Base-by-base conservation (phyloP, 2,797 vertebrate genomes). In the Xenentodon cancila region DNA sequence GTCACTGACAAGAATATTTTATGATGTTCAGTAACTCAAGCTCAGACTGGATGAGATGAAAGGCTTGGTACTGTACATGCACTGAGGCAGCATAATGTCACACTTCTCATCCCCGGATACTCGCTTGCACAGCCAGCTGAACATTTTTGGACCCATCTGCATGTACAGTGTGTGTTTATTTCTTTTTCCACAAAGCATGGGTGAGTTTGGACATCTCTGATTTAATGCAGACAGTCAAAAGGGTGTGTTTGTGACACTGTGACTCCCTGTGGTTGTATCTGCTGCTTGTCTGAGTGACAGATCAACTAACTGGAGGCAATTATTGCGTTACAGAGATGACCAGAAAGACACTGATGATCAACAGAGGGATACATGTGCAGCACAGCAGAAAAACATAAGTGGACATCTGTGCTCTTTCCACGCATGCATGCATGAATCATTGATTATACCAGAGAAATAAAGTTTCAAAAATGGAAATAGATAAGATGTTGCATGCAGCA, bases 1-100 rank as follows among this genome's bases (percentile, higher is more conserved):
- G 52, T 53, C 53, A 45, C 3, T 64, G 62, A 72, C 63, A 71
- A 46, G 73, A 67, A 74, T 52, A 37, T 55, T 79, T 74, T 45
- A 64, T 77, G 59, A 68, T 51, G 61, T 50, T 74, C 52, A 71
- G 44, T 22, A 55, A 66, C 61, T 80, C 19, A 13, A 64, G 53
- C 60, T 62, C 50, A 75, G 53, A 69, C 59, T 8, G 27, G 57
- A 67, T 59, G 53, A 75, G 51, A 75, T 48, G 51, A 77, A 63
- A 53, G 32, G 61, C 62, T 68, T 44, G 47, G 48, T 78, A 19
- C 43, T 45, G 43, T 45, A 46, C 66, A 81, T 53, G 71, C 82
- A 78, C 53, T 57, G 67, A 84, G 61, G 73, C 73, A 55, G 58
- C 84, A 89, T 79, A 15, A 72, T 69, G 57, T 77, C 64, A 68